phyloP scores from a whole-genome alignment of 2,797 vertebrate genomes.

The Tympanoctomys barrerae region DNA sequence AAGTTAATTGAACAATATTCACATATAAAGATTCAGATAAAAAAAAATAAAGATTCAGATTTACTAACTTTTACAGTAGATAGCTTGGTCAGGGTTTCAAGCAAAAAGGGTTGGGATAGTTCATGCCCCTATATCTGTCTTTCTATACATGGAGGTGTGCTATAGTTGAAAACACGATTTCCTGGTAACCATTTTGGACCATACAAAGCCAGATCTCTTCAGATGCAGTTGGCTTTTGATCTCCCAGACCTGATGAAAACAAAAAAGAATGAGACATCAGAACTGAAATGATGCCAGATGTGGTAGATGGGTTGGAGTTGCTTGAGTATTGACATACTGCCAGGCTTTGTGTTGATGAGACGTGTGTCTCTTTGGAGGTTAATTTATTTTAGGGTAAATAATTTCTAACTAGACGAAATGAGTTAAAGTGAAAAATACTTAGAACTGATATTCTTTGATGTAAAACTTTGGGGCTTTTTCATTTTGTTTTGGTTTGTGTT shows the following conservation, averaged over 20 bases:
- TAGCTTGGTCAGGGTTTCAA: neutral
- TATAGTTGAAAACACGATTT: neutral
- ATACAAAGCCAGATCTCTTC: neutral
- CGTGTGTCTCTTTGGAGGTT: neutral
- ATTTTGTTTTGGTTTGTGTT: neutral
- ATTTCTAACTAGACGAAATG: slow-evolving; percentile 10
- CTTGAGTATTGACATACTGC: neutral
- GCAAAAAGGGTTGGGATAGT: neutral
- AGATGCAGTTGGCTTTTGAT: neutral
- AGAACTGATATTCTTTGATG: neutral
- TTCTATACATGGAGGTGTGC: neutral
- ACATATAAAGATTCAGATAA: neutral
- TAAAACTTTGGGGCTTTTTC: neutral
- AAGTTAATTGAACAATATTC: neutral
- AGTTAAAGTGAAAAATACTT: neutral
- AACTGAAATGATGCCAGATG: neutral
- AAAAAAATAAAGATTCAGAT: neutral
- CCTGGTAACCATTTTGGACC: neutral
- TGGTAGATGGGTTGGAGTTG: neutral
- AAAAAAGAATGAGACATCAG: neutral
- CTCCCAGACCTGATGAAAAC: neutral
- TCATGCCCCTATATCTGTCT: neutral
- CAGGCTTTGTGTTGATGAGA: neutral
- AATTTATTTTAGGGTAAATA: neutral
- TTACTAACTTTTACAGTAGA: neutral